Evolutionary conservation across 2,888 invertebrate species (phyloP), one percentile per base, ranked within the genome.

Genomic region (Drosophila setosimentum): DNA sequence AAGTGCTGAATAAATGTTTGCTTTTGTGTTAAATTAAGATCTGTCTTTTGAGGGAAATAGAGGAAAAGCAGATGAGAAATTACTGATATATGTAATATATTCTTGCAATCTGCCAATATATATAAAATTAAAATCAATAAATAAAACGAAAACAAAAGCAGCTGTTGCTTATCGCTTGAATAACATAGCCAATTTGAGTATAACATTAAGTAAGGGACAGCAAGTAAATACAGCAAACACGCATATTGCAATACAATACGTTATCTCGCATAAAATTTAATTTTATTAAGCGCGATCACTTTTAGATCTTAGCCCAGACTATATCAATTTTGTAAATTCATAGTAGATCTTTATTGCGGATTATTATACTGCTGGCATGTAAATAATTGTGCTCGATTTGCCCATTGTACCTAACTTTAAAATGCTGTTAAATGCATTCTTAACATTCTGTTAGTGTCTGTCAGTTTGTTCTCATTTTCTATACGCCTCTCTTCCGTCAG

Each of bases 101-200:
- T 16, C 3, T n/a, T 16, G 11, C 18, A 53, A 24, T 13, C 2
- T 1, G 35, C 2, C 2, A 6, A 37, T 21, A 45, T 49, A 45
- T 49, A 49, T 42, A 2, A 27, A 7, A n/a, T 48, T 30, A 1
- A 30, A 24, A 60, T 35, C 7, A 33, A 3, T 40, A 29, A 63
- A 76, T 49, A 18, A 48, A 71, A 49, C 6, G 65, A 77, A 68
- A 78, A 78, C 78, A 78, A 72, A 21, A 63, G n/a, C 78, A 78
- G 73, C 81, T 78, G 81, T 48, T 63, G 1, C 8, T 21, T 40
- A 21, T 21, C 16, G 16, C 37, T 21, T 53, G 6, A 21, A 27
- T 76, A 80, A 37, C 77, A 63, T 16, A n/a, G 13, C 77, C 80
- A 64, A 61, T 60, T 45, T 40, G 78, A 80, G 77, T 53, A 57